Percentiles rank a stretch among this genome's conserved stretches.
Conservation (phyloP, 2,888 invertebrate genomes). For the Sesia apiformis region DNA sequence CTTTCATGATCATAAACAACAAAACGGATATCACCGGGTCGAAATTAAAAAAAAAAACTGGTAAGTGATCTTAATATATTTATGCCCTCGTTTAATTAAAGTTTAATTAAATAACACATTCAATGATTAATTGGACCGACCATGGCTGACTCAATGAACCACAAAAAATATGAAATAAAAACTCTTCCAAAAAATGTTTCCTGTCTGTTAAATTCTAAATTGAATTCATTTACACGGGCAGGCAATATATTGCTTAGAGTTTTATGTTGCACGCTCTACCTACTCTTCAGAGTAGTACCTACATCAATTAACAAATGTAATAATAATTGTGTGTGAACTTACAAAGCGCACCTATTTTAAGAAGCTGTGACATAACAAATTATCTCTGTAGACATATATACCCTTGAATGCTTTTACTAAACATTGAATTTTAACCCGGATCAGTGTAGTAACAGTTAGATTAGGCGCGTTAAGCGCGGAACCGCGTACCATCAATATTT, state of each 20-base stretch:
- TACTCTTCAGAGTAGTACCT: no score
- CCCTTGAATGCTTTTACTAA: not conserved
- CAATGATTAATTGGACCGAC: not conserved
- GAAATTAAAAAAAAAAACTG: not conserved
- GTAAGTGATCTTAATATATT: not conserved
- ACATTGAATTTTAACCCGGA: conserved; percentile 41
- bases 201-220: not conserved
- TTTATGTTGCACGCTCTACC: no score
- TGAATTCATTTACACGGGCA: no score
- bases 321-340: no score
- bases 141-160: not conserved
- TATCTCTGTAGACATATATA: no score
- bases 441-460: conserved; percentile 22
- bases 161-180: not conserved
- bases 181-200: not conserved
- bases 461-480: conserved; percentile 14
- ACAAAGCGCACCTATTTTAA: no score
- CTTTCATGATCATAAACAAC: conserved; percentile 5
- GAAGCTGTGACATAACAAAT: no score
- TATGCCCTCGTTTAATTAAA: not conserved
- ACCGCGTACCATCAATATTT: conserved; percentile 28
- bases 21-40: not conserved
- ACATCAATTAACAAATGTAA: no score
- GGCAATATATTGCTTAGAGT: no score
- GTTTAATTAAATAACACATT: not conserved